Evolutionary conservation across 1,140 invertebrate genomes (phyloP).

Genomic region (Cepaea nemoralis): DNA sequence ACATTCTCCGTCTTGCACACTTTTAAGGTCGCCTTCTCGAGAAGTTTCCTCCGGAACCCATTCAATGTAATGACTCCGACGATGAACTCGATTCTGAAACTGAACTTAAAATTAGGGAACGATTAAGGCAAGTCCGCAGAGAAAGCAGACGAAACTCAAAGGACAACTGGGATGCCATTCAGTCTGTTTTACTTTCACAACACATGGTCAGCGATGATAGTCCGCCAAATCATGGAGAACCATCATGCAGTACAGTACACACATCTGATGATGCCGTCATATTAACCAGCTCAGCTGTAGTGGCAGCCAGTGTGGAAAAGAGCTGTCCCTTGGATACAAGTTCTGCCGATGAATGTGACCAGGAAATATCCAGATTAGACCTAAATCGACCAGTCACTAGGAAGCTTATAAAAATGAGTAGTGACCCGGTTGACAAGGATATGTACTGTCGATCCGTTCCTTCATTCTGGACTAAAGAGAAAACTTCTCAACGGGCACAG

Average conservation of each 20-base stretch:
- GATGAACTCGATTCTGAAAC: neutral
- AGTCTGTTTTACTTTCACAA: neutral
- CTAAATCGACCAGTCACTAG: neutral
- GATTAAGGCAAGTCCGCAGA: neutral
- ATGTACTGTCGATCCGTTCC: neutral
- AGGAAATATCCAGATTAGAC: constrained; percentile 11
- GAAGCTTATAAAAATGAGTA: constrained; percentile 22
- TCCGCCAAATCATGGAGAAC: neutral
- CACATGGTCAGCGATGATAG: neutral
- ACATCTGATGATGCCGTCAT: neutral
- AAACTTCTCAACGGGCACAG: neutral
- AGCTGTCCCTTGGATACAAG: neutral
- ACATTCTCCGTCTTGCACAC: neutral
- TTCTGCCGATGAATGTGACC: constrained; percentile 28
- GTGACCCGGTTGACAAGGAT: constrained; percentile 34
- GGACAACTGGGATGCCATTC: constrained; percentile 27
- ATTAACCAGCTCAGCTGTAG: too few species aligned
- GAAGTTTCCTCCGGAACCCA: neutral
- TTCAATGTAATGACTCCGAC: neutral
- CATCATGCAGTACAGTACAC: neutral
- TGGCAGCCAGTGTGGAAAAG: neutral
- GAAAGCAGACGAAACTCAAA: constrained; percentile 9
- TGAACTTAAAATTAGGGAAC: neutral
- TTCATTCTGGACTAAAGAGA: neutral
- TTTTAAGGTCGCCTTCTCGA: neutral